Evolutionary conservation across 2,888 invertebrate species (phyloP), one percentile per base, ranked within the genome.

Genomic region (Mythimna loreyi): DNA sequence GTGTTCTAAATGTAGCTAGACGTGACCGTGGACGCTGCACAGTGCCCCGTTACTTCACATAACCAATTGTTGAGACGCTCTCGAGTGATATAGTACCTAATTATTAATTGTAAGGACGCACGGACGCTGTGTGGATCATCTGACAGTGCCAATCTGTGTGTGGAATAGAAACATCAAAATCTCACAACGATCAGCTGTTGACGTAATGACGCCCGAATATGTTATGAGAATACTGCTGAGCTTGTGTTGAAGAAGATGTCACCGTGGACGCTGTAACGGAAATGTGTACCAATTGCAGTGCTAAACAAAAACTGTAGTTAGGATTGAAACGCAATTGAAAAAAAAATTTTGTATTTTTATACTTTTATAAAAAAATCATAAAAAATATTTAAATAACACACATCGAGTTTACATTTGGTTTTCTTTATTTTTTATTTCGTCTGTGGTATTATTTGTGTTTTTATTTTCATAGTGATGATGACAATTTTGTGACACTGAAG

Each of bases 311-410:
- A 28, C 4, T 11, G 2, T 33, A 60, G 4, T 0, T 33, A n/a
- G 21, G 36, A 23, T 5, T 40, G 19, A 23, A 21, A 57, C 13
- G 21, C n/a, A 56, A 56, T 56, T 56, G 56, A 56, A 56, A 56
- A 52, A 8, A 30, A 45, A 47, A 33, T 62, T 40, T 40, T 64
- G 25, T 64, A 64, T 16, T 64, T 64, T 63, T 64, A 36, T 63
- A 64, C 55, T 13, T 55, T 55, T 55, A 55, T 55, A 55, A 11
- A 33, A 13, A 55, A 55, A 11, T 2, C 33, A 33, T 33, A 33
- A 11, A 33, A 11, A 3, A 11, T 33, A 33, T 33, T 11, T 9
- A 9, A 1, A 9, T 33, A 33, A 33, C 33, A 30, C 30, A 30
- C 33, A 33, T 9, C 33, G 9, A 8, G 9, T 0, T 8, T 11